A percentile compares a stretch with the other conserved stretches of the same genome.
These are phyloP conservation scores for Suncus etruscus DNA, from an alignment of 2,113 vertebrate genomes.

Conservation along the genomic window DNA sequence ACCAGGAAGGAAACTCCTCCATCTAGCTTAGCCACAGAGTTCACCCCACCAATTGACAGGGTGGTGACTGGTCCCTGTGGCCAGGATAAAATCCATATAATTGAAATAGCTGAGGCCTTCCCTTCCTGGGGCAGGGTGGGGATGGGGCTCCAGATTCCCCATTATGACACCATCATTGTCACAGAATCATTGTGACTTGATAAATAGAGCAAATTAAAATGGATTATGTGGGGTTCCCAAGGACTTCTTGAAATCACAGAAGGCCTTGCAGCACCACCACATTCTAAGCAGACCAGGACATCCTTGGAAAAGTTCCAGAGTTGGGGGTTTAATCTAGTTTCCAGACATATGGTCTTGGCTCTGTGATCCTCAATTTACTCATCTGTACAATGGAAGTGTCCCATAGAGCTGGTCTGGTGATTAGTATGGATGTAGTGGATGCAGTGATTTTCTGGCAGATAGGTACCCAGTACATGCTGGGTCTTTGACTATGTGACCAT, in stretches of 20 bases:
- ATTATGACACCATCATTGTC: background rate
- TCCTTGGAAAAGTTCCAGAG: background rate
- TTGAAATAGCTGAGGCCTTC: background rate
- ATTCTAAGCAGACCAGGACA: background rate
- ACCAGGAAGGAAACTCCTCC: conserved; percentile 65
- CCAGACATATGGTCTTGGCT: background rate
- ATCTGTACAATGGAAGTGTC: background rate
- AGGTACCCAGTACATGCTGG: no score
- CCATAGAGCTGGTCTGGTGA: background rate
- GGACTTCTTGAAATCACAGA: background rate
- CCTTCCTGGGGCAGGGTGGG: background rate
- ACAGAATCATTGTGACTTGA: background rate
- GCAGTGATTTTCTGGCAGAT: no score
- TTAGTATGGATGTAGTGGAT: background rate
- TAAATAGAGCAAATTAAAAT: conserved; percentile 31
- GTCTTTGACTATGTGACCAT: no score
- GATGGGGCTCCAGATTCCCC: background rate
- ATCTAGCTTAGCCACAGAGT: conserved; percentile 45
- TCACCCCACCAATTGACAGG: conserved; percentile 45
- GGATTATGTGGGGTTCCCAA: background rate
- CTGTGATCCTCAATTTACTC: conserved; percentile 51
- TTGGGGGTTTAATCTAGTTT: conserved; percentile 6
- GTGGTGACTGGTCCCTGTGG: background rate
- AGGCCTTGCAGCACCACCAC: background rate
- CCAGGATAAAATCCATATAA: background rate